phyloP scores from a whole-genome alignment of 2,888 invertebrate species.

The Myopa tessellatipennis region DNA sequence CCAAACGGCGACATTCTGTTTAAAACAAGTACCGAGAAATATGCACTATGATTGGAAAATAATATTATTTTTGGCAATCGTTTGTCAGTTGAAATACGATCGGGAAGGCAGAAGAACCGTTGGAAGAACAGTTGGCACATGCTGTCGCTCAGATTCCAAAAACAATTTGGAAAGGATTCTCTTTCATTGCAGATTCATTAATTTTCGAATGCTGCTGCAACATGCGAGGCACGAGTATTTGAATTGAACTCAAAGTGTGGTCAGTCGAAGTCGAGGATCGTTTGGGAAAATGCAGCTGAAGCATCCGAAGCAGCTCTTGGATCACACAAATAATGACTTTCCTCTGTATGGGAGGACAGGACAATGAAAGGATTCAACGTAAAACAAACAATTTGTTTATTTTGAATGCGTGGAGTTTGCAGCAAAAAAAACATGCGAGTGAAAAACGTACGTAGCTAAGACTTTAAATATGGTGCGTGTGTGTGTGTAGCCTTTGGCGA shows the following conservation, averaged over 20 bases:
- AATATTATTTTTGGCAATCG: conserved; percentile 22
- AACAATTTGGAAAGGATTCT: conserved; percentile 33
- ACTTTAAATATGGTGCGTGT: conserved; percentile 1
- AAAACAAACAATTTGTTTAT: conserved; percentile 39
- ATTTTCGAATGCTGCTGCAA: conserved; percentile 23
- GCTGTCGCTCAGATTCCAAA: conserved; percentile 34
- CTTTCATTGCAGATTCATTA: conserved; percentile 39
- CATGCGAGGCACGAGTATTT: conserved; percentile 20
- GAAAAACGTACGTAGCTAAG: background rate
- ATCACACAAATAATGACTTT: conserved; percentile 6
- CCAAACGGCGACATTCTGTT: conserved; percentile 6
- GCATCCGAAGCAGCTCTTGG: background rate
- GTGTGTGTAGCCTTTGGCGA: conserved; percentile 7
- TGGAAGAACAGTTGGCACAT: conserved; percentile 56
- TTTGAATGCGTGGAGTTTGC: conserved; percentile 35
- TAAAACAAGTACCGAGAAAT: conserved; percentile 7
- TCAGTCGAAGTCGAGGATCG: conserved; percentile 20
- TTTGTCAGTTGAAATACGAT: conserved; percentile 15
- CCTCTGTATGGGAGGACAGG: conserved; percentile 16
- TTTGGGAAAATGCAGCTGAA: conserved; percentile 35
- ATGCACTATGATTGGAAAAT: conserved; percentile 43
- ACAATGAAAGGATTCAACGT: conserved; percentile 53
- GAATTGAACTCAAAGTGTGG: conserved; percentile 25
- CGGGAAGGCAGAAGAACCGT: conserved; percentile 46
- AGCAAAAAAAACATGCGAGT: conserved; percentile 29